A percentile compares a stretch with the other conserved stretches of the same genome.
phyloP scores from a whole-genome alignment of 2,113 vertebrate genomes.

The Capreolus pygargus region DNA sequence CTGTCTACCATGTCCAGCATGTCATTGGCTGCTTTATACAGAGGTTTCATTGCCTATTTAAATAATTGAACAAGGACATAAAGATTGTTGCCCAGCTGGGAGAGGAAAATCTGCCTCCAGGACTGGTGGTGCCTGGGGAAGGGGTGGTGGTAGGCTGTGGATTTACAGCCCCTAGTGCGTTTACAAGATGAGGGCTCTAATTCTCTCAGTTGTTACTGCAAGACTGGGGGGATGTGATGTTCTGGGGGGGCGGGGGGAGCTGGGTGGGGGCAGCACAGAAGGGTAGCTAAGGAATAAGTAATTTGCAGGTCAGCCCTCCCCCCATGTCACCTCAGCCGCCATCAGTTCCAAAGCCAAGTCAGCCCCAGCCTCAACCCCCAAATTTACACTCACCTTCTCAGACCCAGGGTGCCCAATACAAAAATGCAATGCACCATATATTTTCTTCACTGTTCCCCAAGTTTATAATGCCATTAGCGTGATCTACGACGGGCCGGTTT shows the following conservation, averaged over 20 bases:
- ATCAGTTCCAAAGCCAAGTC: conserved; percentile 74
- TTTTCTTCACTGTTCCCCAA: conserved; percentile 81
- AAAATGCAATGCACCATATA: conserved; percentile 82
- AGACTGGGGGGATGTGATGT: conserved; percentile 59
- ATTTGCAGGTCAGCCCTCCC: conserved; percentile 69
- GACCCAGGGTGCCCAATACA: conserved; percentile 73
- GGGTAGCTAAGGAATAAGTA: conserved; percentile 76
- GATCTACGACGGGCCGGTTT: conserved; percentile 83
- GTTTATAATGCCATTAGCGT: conserved; percentile 84
- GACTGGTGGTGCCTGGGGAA: neutral
- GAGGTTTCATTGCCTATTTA: conserved; percentile 53
- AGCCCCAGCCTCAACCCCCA: conserved; percentile 30
- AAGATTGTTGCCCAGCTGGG: neutral
- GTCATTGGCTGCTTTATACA: neutral
- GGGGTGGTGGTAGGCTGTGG: conserved; percentile 10
- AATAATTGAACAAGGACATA: conserved; percentile 65
- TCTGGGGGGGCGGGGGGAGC: neutral
- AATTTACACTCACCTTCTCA: conserved; percentile 78
- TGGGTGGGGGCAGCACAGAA: neutral
- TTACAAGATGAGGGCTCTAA: conserved; percentile 79
- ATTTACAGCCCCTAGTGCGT: conserved; percentile 73
- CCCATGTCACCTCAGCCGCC: conserved; percentile 56
- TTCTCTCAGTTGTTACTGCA: conserved; percentile 72
- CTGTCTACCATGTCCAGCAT: neutral
- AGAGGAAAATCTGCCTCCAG: conserved; percentile 18